Percentiles rank a stretch among this genome's conserved stretches.
Evolutionary conservation across 2,797 vertebrate species (phyloP).

Genomic region (Coluber constrictor): DNA sequence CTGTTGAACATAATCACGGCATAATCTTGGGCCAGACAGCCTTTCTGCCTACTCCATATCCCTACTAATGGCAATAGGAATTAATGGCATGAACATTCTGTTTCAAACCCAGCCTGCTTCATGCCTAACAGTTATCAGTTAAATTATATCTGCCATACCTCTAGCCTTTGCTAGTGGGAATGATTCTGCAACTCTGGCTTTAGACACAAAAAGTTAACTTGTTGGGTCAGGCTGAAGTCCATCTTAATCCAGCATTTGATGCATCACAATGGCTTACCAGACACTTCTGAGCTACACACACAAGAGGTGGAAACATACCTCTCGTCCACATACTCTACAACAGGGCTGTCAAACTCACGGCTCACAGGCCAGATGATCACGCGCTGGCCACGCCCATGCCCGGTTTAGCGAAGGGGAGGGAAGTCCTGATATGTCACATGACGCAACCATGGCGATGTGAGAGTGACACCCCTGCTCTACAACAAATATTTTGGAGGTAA

Average conservation of each 20-base stretch:
- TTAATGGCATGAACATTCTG: not conserved
- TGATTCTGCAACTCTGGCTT: no score
- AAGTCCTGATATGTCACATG: no score
- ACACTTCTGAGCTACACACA: not conserved
- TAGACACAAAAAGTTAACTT: not conserved
- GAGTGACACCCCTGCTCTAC: not conserved
- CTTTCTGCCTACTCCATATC: not conserved
- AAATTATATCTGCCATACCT: not conserved
- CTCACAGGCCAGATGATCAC: no score
- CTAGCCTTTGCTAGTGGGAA: not conserved
- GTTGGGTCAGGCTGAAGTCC: not conserved
- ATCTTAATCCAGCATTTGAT: not conserved
- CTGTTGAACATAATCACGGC: not conserved
- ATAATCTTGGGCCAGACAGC: not conserved
- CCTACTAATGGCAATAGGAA: not conserved
- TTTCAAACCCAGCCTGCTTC: not conserved
- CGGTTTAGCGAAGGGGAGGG: no score
- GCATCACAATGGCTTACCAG: not conserved
- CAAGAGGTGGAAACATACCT: not conserved
- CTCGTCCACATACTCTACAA: not conserved
- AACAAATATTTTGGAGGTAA: not conserved
- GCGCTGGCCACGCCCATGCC: no score
- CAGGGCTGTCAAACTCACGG: no score
- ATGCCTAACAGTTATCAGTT: not conserved
- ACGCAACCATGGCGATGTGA: accelerated